Evolutionary conservation across 2,888 invertebrate species (phyloP).

Genomic region (Drosophila siamana): DNA sequence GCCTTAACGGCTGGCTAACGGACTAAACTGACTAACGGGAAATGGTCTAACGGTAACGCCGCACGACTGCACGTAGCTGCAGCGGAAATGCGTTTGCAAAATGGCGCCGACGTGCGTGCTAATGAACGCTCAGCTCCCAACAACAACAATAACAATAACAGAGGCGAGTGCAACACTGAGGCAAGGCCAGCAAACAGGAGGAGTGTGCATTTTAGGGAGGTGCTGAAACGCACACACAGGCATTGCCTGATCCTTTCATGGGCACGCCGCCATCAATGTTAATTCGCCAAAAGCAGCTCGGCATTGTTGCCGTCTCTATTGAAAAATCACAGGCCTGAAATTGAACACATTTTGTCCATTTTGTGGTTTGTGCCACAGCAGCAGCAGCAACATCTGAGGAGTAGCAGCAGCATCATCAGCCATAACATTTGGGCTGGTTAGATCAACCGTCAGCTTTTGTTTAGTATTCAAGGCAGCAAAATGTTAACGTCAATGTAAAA

Average conservation of each 20-base stretch:
- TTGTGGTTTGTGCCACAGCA: constrained; percentile 66
- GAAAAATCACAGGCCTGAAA: constrained; percentile 79
- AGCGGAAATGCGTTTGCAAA: constrained; percentile 80
- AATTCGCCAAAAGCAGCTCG: constrained; percentile 70
- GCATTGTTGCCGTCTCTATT: constrained; percentile 52
- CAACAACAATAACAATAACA: background rate
- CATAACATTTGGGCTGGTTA: constrained; percentile 44
- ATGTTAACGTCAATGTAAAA: constrained; percentile 75
- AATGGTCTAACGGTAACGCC: constrained; percentile 39
- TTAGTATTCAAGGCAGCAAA: constrained; percentile 76
- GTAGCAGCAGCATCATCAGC: constrained; percentile 24
- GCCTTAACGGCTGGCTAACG: constrained; percentile 52
- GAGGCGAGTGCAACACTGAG: constrained; percentile 24
- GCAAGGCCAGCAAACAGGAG: constrained; percentile 54
- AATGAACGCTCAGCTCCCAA: constrained; percentile 64
- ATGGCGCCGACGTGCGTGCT: constrained; percentile 81
- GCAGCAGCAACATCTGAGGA: constrained; percentile 21
- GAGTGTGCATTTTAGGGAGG: constrained; percentile 1
- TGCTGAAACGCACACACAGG: background rate
- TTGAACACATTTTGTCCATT: constrained; percentile 81
- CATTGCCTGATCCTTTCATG: constrained; percentile 32
- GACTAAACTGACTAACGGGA: constrained; percentile 49
- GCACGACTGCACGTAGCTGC: constrained; percentile 70
- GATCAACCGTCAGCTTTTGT: constrained; percentile 56
- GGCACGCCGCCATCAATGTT: constrained; percentile 70